Conservation (phyloP, 2,888 invertebrate genomes). For the Caenorhabditis sulstoni region DNA sequence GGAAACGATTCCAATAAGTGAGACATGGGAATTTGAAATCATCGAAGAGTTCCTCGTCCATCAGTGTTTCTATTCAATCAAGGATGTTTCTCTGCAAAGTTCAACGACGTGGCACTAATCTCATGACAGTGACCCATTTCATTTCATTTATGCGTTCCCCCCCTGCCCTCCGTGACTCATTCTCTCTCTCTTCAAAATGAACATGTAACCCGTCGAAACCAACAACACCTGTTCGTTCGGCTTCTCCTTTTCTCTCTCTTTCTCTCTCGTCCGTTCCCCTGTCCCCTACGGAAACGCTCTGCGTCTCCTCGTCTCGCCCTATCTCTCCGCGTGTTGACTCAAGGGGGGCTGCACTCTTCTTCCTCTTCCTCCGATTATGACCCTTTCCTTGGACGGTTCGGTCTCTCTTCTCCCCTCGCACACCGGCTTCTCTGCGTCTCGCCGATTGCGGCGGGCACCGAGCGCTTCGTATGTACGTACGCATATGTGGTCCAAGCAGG, state of each 20-base stretch:
- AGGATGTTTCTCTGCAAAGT: no score
- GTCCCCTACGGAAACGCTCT: not conserved
- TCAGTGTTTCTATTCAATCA: no score
- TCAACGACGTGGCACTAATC: conserved; percentile 41
- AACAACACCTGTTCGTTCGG: no score
- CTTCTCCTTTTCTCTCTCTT: conserved; percentile 13
- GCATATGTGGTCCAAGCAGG: conserved; percentile 10
- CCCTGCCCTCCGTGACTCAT: conserved; percentile 6
- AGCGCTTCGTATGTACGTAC: not conserved
- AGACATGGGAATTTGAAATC: no score
- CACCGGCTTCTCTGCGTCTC: not conserved
- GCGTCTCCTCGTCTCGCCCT: conserved; percentile 8
- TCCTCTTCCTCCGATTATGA: not conserved
- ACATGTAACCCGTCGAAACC: no score
- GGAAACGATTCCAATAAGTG: no score
- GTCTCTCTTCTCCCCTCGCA: not conserved
- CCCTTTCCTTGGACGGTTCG: not conserved
- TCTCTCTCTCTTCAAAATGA: not conserved
- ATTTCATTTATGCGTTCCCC: not conserved
- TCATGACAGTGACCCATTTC: not conserved
- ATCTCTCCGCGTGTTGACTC: conserved; percentile 14
- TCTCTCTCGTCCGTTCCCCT: not conserved
- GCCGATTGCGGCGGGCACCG: no score
- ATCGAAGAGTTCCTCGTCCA: no score
- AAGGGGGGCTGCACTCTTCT: not conserved